phyloP scores from a whole-genome alignment of 1,140 invertebrate genomes.

The Oppia nitens region DNA sequence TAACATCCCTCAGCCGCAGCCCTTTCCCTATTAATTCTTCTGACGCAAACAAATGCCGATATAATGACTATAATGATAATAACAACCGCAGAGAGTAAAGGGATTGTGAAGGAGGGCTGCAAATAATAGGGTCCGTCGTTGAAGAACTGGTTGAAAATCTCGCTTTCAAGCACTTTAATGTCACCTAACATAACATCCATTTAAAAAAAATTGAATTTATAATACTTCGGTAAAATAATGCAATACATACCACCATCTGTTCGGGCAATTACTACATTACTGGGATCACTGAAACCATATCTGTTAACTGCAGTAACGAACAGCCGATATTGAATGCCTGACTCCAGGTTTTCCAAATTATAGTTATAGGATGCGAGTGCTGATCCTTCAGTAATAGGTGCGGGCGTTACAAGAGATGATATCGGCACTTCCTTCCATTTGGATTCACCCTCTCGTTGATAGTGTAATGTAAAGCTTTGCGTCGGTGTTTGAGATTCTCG shows the following conservation, averaged over 20 bases:
- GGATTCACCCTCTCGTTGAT: conserved; percentile 5
- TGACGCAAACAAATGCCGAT: conserved; percentile 18
- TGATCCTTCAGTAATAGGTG: background rate
- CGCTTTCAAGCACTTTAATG: background rate
- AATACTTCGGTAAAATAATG: background rate
- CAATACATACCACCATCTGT: conserved; percentile 11
- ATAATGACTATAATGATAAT: conserved; percentile 20
- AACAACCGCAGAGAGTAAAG: conserved; percentile 16
- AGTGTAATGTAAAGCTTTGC: conserved; percentile 6
- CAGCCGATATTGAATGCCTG: conserved; percentile 16
- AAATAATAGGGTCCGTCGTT: conserved; percentile 17
- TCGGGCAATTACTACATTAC: conserved; percentile 17
- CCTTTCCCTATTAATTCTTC: conserved; percentile 11
- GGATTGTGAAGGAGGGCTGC: conserved; percentile 18
- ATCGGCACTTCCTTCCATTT: conserved; percentile 13
- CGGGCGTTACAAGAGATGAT: background rate
- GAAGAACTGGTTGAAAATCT: background rate
- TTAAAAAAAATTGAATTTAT: background rate
- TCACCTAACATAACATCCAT: background rate
- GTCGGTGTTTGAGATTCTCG: background rate
- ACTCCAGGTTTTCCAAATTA: conserved; percentile 10
- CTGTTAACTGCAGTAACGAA: conserved; percentile 22
- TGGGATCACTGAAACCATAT: conserved; percentile 21
- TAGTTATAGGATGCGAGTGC: conserved; percentile 2
- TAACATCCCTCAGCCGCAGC: conserved; percentile 2